Evolutionary conservation across 2,113 vertebrate genomes (phyloP), one percentile per base, ranked within the genome.

Genomic region (Gasterosteus aculeatus): DNA sequence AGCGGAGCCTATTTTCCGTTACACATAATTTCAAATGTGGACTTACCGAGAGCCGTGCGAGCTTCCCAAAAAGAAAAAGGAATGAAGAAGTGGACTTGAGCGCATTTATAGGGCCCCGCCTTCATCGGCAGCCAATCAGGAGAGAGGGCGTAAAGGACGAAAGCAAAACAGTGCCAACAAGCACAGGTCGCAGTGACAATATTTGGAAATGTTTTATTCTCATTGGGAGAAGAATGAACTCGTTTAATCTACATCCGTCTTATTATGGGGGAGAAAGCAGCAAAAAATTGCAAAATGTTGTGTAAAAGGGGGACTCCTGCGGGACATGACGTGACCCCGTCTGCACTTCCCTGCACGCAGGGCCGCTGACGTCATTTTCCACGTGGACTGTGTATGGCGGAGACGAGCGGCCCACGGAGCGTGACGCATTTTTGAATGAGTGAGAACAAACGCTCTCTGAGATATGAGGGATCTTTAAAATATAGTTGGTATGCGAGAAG

Each of bases 51-150:
- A 7, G 63, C 1, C 44, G 3, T 10, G 22, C 12, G 46, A 39
- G 73, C 9, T 67, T 65, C 62, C 62, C 10, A 1, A 5, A 33
- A 59, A 10, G 77, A 83, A 83, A 87, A 84, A 84, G 70, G 79
- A 84, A 77, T 10, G 75, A 39, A 6, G 2, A 29, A 54, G 16
- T 75, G 60, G 80, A 85, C 19, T 38, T 76, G 54, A 72, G 78
- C 35, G 41, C 47, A 81, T 90, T 88, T 92, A 85, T 93, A 86
- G 67, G 14, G 87, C 81, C 92, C 89, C 88, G 90, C 92, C 92
- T 92, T 92, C 86, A 26, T 1, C 3, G 19, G 31, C 19, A 80
- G 63, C 92, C 93, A 93, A 94, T 93, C 91, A 88, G 82, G 26
- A n/a, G 7, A 39, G 88, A 82, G 89, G 87, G 88, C 82, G 81